Conservation (phyloP, 2,797 vertebrate genomes). For the Tokudaia tokunoshimensis region DNA sequence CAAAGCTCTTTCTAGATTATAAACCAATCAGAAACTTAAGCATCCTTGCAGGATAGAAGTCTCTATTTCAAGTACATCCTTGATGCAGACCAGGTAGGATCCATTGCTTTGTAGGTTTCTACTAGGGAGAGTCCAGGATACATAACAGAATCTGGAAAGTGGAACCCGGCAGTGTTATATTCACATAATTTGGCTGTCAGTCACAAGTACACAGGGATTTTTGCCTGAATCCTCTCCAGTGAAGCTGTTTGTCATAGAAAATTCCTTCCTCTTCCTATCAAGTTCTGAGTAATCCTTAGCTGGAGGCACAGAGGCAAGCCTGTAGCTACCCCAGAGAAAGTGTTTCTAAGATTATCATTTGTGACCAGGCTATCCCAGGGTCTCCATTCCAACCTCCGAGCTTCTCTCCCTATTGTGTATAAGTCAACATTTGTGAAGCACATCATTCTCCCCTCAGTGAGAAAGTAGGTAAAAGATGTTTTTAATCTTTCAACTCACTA, state of each 20-base stretch:
- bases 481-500: not conserved
- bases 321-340: fast-evolving
- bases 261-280: not conserved
- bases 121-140: not conserved
- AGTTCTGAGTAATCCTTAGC: not conserved
- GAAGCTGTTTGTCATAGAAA: not conserved
- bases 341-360: not conserved
- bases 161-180: not conserved
- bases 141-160: not conserved
- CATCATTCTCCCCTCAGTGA: not conserved
- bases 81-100: not conserved
- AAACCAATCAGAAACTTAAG: not conserved
- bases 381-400: not conserved
- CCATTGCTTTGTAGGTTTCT: slow-evolving; percentile 29
- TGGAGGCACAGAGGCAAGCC: not conserved
- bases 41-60: not conserved
- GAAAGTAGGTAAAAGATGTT: not conserved
- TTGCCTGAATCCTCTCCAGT: not conserved
- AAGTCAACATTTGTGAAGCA: not conserved
- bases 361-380: not conserved
- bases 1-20: not conserved
- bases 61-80: not conserved
- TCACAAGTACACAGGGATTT: not conserved
- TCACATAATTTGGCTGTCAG: not conserved
- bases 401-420: not conserved